These are phyloP conservation scores for Chauna torquata DNA, from an alignment of 2,113 vertebrate genomes.

Conservation along the genomic window DNA sequence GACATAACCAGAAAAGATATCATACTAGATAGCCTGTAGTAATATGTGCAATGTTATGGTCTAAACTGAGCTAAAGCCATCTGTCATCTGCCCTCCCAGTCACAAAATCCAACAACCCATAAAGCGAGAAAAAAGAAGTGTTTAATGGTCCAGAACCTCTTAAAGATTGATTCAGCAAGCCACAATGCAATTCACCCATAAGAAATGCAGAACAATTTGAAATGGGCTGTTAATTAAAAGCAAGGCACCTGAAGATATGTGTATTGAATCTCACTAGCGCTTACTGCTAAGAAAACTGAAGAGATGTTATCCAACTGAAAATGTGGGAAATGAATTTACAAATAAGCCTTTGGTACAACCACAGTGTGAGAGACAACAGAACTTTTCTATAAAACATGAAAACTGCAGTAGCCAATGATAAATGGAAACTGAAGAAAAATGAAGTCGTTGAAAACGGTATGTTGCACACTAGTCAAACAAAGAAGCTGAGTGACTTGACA, in stretches of 20 bases:
- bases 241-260: neutral
- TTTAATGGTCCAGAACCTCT: neutral
- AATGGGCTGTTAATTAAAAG: neutral
- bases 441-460: neutral
- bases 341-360: neutral
- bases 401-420: neutral
- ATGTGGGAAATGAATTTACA: neutral
- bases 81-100: neutral
- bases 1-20: neutral
- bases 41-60: neutral
- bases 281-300: neutral
- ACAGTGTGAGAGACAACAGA: neutral
- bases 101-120: neutral
- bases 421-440: neutral
- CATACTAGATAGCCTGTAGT: neutral
- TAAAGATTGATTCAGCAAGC: constrained; percentile 5
- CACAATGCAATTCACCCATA: neutral
- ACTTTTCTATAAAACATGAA: neutral
- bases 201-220: neutral
- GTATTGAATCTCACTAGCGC: neutral
- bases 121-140: neutral
- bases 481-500: neutral
- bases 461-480: neutral
- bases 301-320: neutral
- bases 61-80: neutral